Conservation (phyloP, 2,797 vertebrate species). For the Cuniculus paca region DNA sequence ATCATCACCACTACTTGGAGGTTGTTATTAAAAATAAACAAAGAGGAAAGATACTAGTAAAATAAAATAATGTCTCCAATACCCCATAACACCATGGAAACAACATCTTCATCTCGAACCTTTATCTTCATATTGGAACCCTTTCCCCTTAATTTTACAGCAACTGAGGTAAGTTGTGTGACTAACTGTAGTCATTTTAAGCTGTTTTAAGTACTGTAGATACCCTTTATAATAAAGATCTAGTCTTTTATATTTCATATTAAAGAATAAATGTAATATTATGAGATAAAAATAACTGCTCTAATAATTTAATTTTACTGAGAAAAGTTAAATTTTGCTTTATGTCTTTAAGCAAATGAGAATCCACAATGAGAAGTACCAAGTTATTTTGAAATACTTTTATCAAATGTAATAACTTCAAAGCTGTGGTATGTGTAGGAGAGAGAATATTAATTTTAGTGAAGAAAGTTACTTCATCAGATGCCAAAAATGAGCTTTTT, state of each 20-base stretch:
- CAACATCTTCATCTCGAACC: not conserved
- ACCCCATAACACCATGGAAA: not conserved
- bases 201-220: not conserved
- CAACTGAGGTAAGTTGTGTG: not conserved
- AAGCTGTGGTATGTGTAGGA: not conserved
- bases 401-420: not conserved
- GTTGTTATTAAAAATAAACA: not conserved
- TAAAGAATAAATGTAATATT: not conserved
- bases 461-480: not conserved
- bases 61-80: not conserved
- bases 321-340: not conserved
- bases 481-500: slow-evolving; percentile 4
- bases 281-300: not conserved
- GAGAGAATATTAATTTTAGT: slow-evolving; percentile 31
- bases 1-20: not conserved
- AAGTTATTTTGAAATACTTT: slow-evolving; percentile 19
- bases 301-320: not conserved
- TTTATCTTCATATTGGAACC: not conserved
- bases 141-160: not conserved
- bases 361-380: not conserved
- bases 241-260: not conserved
- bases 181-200: not conserved
- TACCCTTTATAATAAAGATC: not conserved
- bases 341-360: not conserved
- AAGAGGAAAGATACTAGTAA: not conserved